A percentile compares a stretch with the other conserved stretches of the same genome.
These are phyloP conservation scores for Rousettus madagascariensis DNA, from an alignment of 2,797 vertebrate species.

Conservation along the genomic window DNA sequence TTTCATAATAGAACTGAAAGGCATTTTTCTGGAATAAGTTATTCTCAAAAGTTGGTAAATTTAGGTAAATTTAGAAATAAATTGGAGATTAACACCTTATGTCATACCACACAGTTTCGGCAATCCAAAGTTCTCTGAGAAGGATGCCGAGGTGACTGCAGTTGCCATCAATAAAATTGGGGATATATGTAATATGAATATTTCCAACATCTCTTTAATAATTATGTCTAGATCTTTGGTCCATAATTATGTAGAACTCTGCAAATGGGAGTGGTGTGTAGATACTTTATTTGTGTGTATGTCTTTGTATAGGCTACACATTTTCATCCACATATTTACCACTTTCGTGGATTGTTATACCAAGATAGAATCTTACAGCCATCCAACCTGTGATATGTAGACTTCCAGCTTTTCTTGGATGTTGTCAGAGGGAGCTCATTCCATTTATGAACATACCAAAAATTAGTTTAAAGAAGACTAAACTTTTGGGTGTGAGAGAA, in stretches of 20 bases:
- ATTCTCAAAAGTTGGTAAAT: constrained; percentile 11
- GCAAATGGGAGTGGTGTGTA: not conserved
- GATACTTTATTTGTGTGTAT: not conserved
- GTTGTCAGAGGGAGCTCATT: not conserved
- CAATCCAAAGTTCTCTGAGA: not conserved
- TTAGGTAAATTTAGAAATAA: constrained; percentile 27
- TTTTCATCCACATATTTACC: constrained; percentile 1
- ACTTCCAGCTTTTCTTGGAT: not conserved
- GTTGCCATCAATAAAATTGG: not conserved
- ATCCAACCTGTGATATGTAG: not conserved
- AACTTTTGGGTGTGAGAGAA: constrained; percentile 58
- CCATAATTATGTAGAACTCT: not conserved
- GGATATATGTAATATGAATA: not conserved
- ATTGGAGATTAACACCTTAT: not conserved
- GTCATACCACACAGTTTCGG: not conserved
- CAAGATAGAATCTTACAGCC: not conserved
- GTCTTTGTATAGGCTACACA: not conserved
- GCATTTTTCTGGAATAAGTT: not conserved
- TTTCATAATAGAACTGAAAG: not conserved
- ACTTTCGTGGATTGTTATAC: not conserved
- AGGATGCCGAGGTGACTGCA: not conserved
- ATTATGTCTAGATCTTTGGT: not conserved
- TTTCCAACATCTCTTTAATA: constrained; percentile 1
- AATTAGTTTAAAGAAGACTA: constrained; percentile 21
- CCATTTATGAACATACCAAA: not conserved